These are phyloP conservation scores for Drosophila planitibia DNA, from an alignment of 2,888 invertebrate species.

Conservation along the genomic window DNA sequence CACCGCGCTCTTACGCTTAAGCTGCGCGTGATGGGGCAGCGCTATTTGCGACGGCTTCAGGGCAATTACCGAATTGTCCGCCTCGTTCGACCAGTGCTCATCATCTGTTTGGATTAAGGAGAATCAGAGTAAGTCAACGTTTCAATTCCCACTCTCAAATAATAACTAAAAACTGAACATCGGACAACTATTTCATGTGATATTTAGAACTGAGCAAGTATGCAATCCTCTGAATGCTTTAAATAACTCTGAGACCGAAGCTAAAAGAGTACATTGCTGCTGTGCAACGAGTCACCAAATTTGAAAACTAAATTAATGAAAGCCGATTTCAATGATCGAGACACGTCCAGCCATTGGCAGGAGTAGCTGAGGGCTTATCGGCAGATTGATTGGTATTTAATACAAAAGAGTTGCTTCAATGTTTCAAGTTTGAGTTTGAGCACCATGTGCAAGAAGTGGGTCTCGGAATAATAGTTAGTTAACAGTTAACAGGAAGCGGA, in stretches of 20 bases:
- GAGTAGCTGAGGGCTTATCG: neutral
- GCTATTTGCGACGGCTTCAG: conserved; percentile 84
- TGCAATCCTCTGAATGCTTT: too few relatives aligned
- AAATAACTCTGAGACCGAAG: too few relatives aligned
- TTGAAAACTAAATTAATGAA: neutral
- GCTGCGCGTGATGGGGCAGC: conserved; percentile 77
- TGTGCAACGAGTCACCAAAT: too few relatives aligned
- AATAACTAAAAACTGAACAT: too few relatives aligned
- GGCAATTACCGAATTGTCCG: conserved; percentile 84
- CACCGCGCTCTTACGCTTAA: conserved; percentile 83
- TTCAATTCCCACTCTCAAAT: neutral
- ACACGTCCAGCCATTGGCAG: neutral
- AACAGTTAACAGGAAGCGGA: neutral
- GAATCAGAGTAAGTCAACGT: neutral
- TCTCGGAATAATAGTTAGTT: neutral
- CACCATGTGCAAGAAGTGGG: neutral
- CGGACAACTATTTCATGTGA: neutral
- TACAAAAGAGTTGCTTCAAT: neutral
- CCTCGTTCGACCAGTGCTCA: conserved; percentile 85
- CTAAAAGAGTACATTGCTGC: too few relatives aligned
- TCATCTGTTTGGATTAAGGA: conserved; percentile 74
- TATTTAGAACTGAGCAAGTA: neutral
- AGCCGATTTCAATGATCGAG: neutral
- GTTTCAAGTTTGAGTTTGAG: neutral
- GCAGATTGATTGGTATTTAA: neutral